These are phyloP conservation scores for Neria commutata DNA, from an alignment of 2,888 invertebrate genomes.

Conservation along the genomic window DNA sequence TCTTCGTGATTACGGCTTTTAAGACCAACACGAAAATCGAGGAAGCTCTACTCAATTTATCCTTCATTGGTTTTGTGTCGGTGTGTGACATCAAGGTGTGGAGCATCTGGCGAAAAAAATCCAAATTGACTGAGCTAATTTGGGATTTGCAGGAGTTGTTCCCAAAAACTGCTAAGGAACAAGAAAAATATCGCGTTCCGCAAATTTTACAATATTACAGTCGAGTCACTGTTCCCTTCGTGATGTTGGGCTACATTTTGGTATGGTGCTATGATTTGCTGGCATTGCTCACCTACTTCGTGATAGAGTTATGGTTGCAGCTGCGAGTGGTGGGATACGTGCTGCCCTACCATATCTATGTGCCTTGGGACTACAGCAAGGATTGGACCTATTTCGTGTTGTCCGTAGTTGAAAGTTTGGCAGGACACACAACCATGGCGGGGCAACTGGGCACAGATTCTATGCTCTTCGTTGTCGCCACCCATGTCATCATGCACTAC, in stretches of 20 bases:
- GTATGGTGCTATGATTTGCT: constrained; percentile 55
- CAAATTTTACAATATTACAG: constrained; percentile 32
- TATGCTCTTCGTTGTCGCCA: constrained; percentile 47
- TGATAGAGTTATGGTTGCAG: constrained; percentile 41
- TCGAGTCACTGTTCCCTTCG: constrained; percentile 41
- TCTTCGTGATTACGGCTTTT: constrained; percentile 43
- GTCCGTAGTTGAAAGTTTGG: constrained; percentile 44
- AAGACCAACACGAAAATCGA: constrained; percentile 43
- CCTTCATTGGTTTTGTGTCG: constrained; percentile 47
- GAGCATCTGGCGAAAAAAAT: constrained; percentile 40
- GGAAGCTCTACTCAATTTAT: constrained; percentile 49
- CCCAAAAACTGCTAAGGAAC: constrained; percentile 35
- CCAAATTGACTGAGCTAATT: constrained; percentile 40
- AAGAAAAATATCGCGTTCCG: constrained; percentile 29
- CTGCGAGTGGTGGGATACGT: constrained; percentile 32
- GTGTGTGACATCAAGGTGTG: constrained; percentile 49
- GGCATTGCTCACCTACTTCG: constrained; percentile 39
- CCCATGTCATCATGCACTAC: constrained; percentile 57
- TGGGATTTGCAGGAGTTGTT: constrained; percentile 38
- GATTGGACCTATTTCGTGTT: constrained; percentile 43
- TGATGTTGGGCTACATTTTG: constrained; percentile 41
- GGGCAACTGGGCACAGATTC: constrained; percentile 51
- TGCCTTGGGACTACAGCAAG: constrained; percentile 48
- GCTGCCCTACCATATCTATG: constrained; percentile 47
- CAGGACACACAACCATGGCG: constrained; percentile 44